Base-by-base conservation (phyloP, 2,888 invertebrate species). In the Psylliodes chrysocephalus region DNA sequence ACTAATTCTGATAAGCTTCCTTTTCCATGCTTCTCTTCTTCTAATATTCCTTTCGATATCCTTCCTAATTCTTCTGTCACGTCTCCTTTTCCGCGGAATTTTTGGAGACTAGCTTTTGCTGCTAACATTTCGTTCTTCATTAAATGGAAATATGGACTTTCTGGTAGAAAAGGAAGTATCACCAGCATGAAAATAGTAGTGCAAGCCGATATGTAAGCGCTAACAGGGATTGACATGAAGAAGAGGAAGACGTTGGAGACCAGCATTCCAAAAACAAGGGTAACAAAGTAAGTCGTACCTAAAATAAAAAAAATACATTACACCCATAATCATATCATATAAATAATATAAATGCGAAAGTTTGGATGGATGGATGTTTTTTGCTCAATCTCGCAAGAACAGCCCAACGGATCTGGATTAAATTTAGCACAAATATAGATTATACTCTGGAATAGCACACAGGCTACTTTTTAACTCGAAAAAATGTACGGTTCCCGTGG, bases 91-190 rank as follows among this genome's bases (percentile, higher is more conserved):
- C 90, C 90, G 73, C 91, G 81, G 66, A 90, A 85, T 82, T 87
- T 88, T 14, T 84, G 80, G 59, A 92, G 75, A 0, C 90, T 85
- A 18, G 84, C 82, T 66, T 86, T 83, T 0, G 91, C 91, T 72
- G 88, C 88, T 28, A 82, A 78, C 35, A 78, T 79, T 71, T 86
- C 85, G 2, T 85, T 85, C 72, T 86, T 86, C 6, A 85, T 84
- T 75, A 86, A 81, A 28, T 89, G 80, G 77, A 87, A 88, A 2
- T 88, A 84, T 0, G 92, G 91, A 0, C 91, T 90, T 79, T 93
- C 92, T 0, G 92, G 92, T 63, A 92, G 84, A 66, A 88, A 86
- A n/a, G 86, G 84, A 76, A 88, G 10, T 1, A 63, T 61, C 1
- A 57, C 2, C 12, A 65, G n/a, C 44, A 57, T 54, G 0, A 60